Evolutionary conservation across 1,140 invertebrate genomes (phyloP), one percentile per base, ranked within the genome.

Genomic region (Drosophila murphyi): DNA sequence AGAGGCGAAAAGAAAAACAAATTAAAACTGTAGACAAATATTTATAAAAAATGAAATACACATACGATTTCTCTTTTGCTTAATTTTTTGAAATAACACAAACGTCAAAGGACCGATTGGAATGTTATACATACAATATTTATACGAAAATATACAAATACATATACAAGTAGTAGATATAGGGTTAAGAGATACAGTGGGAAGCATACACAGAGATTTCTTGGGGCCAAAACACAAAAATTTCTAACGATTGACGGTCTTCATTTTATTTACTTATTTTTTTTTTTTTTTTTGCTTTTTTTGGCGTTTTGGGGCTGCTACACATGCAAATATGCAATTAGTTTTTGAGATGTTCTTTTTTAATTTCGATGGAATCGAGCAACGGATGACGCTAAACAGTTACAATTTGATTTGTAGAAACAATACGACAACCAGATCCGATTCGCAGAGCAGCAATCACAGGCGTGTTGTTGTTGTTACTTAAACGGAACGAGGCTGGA

Each of bases 401-500:
- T 82, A 82, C 72, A 77, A 67, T 64, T 72, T 61, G 63, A 72
- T 63, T 57, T 64, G 12, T 20, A 20, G 47, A 61, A 37, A 45
- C 32, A 61, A 67, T 45, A 57, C 48, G 51, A 59, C 65, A 59
- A 62, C 72, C 68, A 90, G 75, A 87, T 85, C 78, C 81, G 78
- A 86, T 90, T 76, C 68, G 82, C 87, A 90, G 73, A 90, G 87
- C 82, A 90, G 86, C 95, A 95, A 86, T 95, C 94, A 86, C 95
- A 95, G 63, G 94, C 93, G 79, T 94, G 95, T 94, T 94, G 86
- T 94, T 95, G 80, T 89, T 90, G 78, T 90, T 78, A 80, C 86
- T 79, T 62, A 95, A 93, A 78, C 95, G 39, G 95, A 95, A 85
- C 95, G 94, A 76, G 95, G 95, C 82, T 95, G 95, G 29, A 95